Conservation (phyloP, 2,888 invertebrate genomes). For the Venusia cambrica region DNA sequence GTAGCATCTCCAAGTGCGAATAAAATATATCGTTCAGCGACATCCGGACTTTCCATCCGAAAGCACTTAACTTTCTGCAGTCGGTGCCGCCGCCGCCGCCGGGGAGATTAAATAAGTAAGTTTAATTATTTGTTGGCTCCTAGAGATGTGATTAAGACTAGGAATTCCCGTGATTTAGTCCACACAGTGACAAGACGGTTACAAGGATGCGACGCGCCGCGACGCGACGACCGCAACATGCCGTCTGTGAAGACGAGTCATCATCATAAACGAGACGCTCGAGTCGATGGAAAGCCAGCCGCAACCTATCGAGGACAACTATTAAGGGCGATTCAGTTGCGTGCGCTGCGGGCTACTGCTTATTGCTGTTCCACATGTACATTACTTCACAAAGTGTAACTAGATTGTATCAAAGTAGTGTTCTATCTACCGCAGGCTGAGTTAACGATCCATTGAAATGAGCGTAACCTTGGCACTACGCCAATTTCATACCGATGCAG, state of each 20-base stretch:
- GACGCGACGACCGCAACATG: constrained; percentile 36
- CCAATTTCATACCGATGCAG: constrained; percentile 52
- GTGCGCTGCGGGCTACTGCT: constrained; percentile 8
- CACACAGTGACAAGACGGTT: no score
- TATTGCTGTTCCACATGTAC: constrained; percentile 10
- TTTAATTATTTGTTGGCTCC: constrained; percentile 6
- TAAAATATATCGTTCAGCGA: no score
- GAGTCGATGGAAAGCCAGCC: constrained; percentile 35
- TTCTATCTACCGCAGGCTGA: constrained; percentile 19
- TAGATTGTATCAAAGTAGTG: no score
- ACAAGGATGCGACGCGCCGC: no score
- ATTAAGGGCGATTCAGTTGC: constrained; percentile 23
- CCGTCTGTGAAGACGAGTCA: constrained; percentile 35
- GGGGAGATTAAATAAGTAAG: constrained; percentile 2
- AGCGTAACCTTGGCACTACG: constrained; percentile 57
- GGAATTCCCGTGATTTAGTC: constrained; percentile 7
- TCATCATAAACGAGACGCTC: constrained; percentile 30
- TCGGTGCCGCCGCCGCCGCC: not conserved
- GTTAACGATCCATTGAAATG: constrained; percentile 56
- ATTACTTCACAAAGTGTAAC: constrained; percentile 11
- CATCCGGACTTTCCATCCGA: constrained; percentile 5
- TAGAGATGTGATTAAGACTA: not conserved
- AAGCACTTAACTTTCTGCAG: constrained; percentile 6
- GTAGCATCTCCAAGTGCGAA: no score
- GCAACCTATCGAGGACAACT: constrained; percentile 25